Conservation (phyloP, 2,113 vertebrate genomes). For the Gnathochromis pfefferi region DNA sequence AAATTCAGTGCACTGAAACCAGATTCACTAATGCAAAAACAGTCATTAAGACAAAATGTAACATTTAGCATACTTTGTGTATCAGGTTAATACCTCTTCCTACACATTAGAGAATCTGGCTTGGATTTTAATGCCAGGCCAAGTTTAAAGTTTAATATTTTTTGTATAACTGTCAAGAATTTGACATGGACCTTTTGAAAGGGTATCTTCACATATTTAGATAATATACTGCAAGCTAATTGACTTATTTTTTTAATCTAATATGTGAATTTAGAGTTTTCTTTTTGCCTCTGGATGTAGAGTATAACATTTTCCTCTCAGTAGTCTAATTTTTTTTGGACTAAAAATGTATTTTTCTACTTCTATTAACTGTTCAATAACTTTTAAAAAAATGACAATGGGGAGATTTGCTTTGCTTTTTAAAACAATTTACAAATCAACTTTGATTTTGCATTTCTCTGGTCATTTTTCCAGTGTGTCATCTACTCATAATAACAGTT, state of each 20-base stretch:
- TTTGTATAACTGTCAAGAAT: background rate
- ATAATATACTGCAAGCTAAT: background rate
- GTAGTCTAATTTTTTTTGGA: background rate
- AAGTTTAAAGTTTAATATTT: slow-evolving; percentile 4
- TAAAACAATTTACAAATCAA: background rate
- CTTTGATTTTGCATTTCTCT: background rate
- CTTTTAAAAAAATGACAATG: background rate
- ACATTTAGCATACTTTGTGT: background rate
- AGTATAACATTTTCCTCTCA: background rate
- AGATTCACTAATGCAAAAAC: background rate
- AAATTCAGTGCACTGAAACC: background rate
- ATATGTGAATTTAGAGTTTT: background rate
- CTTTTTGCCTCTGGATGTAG: background rate
- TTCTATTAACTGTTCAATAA: background rate
- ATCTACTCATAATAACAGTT: background rate
- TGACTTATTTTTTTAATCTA: background rate
- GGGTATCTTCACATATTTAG: background rate
- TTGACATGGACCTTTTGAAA: background rate
- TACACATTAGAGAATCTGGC: background rate
- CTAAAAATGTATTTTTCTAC: background rate
- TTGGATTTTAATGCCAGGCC: background rate
- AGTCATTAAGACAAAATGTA: background rate
- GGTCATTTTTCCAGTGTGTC: background rate
- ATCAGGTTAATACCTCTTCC: background rate
- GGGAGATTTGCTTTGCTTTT: background rate